These are phyloP conservation scores for Apis laboriosa DNA, from an alignment of 1,140 invertebrate species.

Conservation along the genomic window DNA sequence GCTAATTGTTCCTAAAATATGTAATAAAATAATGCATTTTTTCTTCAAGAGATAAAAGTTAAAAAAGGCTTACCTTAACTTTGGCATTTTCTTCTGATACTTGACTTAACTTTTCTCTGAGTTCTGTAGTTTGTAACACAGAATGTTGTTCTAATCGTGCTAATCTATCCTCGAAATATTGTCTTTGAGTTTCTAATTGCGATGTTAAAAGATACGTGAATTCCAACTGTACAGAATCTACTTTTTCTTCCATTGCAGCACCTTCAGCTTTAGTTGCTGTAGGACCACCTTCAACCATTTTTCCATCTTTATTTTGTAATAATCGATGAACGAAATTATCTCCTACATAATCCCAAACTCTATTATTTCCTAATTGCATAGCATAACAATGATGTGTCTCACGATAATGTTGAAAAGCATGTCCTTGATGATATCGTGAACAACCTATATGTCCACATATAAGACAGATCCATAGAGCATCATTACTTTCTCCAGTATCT, in stretches of 20 bases:
- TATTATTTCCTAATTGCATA: conserved; percentile 96
- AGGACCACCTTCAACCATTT: conserved; percentile 88
- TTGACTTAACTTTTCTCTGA: conserved; percentile 81
- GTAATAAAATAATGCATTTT: conserved; percentile 4
- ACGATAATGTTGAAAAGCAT: conserved; percentile 93
- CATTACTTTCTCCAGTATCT: conserved; percentile 81
- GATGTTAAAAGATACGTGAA: conserved; percentile 98
- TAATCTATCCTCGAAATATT: conserved; percentile 95
- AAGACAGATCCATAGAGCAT: conserved; percentile 98
- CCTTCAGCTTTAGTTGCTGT: conserved; percentile 79
- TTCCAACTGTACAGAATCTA: conserved; percentile 96
- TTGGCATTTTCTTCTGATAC: conserved; percentile 75
- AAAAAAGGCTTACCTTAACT: conserved; percentile 69
- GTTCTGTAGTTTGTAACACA: conserved; percentile 79
- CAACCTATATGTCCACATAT: conserved; percentile 99
- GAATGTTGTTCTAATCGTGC: conserved; percentile 82
- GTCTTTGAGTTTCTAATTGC: conserved; percentile 96
- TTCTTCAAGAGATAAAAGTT: neutral
- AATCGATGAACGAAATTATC: conserved; percentile 99
- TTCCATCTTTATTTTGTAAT: conserved; percentile 98
- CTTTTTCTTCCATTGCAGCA: conserved; percentile 89
- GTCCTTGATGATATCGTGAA: conserved; percentile 85
- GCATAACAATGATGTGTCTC: conserved; percentile 98
- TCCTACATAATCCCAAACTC: conserved; percentile 98
- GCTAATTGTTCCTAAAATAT: conserved; percentile 76